These are phyloP conservation scores for Crossaster papposus DNA, from an alignment of 53 echinoderm and acorn worm species.

Conservation along the genomic window DNA sequence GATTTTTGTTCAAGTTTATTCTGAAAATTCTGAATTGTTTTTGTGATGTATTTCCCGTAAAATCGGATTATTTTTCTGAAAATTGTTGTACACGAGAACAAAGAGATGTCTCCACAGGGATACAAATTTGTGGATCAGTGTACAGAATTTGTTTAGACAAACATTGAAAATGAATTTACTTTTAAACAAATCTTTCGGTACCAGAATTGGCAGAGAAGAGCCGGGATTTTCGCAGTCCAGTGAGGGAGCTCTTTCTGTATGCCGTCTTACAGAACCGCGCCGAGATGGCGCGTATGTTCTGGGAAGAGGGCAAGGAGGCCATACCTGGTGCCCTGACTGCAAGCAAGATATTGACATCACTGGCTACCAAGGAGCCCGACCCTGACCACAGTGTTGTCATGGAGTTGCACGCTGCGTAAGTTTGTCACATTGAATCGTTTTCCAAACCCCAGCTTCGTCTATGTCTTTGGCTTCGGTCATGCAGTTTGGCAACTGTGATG, in stretches of 20 bases:
- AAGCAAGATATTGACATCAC: constrained; percentile 84
- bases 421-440: not conserved
- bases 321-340: constrained; percentile 84
- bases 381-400: constrained; percentile 73
- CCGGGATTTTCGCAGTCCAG: constrained; percentile 69
- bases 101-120: too few species aligned
- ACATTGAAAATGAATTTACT: too few species aligned
- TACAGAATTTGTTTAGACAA: too few species aligned
- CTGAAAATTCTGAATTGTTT: too few species aligned
- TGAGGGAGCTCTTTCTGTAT: constrained; percentile 86
- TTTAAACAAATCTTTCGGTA: not conserved
- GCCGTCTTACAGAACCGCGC: constrained; percentile 76
- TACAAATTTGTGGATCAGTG: too few species aligned
- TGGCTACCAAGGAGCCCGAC: constrained; percentile 87
- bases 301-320: constrained; percentile 92
- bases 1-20: not conserved
- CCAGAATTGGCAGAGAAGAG: not conserved
- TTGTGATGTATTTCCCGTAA: too few species aligned
- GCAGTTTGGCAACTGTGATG: too few species aligned
- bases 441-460: too few species aligned
- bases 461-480: too few species aligned
- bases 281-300: constrained; percentile 91
- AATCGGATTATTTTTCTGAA: too few species aligned
- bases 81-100: too few species aligned
- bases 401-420: constrained; percentile 80